Conservation (phyloP, 1,140 invertebrate species). For the Hyles euphorbiae region DNA sequence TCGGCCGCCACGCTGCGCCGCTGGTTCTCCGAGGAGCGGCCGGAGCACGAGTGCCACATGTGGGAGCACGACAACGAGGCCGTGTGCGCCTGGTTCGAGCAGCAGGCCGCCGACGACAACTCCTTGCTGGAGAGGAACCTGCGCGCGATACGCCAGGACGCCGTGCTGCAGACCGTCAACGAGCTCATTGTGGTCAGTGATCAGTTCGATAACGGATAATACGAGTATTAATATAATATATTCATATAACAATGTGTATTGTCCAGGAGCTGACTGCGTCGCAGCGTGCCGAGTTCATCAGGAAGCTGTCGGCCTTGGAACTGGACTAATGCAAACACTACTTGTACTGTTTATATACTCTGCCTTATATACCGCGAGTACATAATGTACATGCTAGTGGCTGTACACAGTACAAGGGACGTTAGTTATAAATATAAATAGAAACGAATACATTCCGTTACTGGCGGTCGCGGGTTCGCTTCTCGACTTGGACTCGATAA, state of each 20-base stretch:
- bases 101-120: slow-evolving; percentile 79
- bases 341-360: too few species aligned
- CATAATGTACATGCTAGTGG: too few species aligned
- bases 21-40: slow-evolving; percentile 96
- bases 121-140: slow-evolving; percentile 89
- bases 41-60: slow-evolving; percentile 83
- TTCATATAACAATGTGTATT: slow-evolving; percentile 14
- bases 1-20: slow-evolving; percentile 88
- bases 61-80: slow-evolving; percentile 93
- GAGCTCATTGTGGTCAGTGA: slow-evolving; percentile 45
- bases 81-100: slow-evolving; percentile 90
- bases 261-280: slow-evolving; percentile 83
- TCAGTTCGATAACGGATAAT: too few species aligned
- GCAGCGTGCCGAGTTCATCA: slow-evolving; percentile 85
- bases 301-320: slow-evolving; percentile 78
- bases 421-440: too few species aligned
- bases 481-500: too few species aligned
- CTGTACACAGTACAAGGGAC: too few species aligned
- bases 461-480: too few species aligned
- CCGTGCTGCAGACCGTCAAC: slow-evolving; percentile 65
- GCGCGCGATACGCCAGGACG: slow-evolving; percentile 87
- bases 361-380: too few species aligned
- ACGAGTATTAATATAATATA: too few species aligned
- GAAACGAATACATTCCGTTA: too few species aligned
- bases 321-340: slow-evolving; percentile 30